Base-by-base conservation (phyloP, 2,113 vertebrate genomes). In the Neolamprologus fasciatus region DNA sequence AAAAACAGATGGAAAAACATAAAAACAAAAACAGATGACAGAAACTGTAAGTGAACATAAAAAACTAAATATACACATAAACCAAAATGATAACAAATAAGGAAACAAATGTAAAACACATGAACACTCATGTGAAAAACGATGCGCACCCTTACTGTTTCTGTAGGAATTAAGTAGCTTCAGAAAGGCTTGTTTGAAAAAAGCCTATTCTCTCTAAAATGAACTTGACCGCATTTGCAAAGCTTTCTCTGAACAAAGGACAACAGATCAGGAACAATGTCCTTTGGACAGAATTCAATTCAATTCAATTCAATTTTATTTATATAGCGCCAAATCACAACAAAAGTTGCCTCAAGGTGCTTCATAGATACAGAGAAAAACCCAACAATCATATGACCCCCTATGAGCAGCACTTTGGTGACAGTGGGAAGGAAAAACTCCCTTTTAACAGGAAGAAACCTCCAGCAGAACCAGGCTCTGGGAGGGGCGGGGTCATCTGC, bases 1-100 rank as follows among this genome's bases (percentile, higher is more conserved):
- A 66, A 66, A 66, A 95, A 78, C 42, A 97, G 94, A 94, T 96
- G 96, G 93, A 95, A 94, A 94, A 86, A 93, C 47, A 91, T 63
- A 76, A 1, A 47, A 71, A 88, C 87, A 90, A 83, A 81, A 88
- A 87, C 6, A 47, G n/a, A 85, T 82, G 88, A 86, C 87, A 83
- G 55, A 92, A 94, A 92, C 2, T 4, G 80, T 33, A 87, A 47
- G 42, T 4, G 26, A 71, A 84, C 51, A 82, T 51, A 11, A 42
- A 76, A 47, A 10, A 73, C 19, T 0, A 31, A 31, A 73, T 55
- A 71, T 51, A 50, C 45, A 50, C 73, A 78, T 8, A 31, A 78
- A 51, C 3, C 45, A 50, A 78, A 50, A 50, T 78, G 71, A 50
- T 50, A 78, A 50, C 73, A 78, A 78, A 78, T 78, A 78, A 78